Base-by-base conservation (phyloP, 2,888 invertebrate genomes). In the Ischnus inquisitorius region DNA sequence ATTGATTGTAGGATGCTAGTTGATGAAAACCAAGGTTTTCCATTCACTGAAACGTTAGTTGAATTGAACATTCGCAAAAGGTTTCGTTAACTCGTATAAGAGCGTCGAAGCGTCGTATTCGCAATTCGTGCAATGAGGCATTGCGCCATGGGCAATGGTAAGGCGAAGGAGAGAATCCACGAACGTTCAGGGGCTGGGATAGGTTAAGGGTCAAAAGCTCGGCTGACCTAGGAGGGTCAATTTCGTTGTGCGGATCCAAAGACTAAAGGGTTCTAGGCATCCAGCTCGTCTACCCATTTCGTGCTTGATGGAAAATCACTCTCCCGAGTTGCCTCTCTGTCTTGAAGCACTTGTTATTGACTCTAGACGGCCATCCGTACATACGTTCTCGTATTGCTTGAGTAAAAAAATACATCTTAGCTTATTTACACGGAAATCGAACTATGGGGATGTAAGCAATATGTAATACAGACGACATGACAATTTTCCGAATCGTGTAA, bases 51-150 rank as follows among this genome's bases (percentile, higher is more conserved):
- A 79, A 71, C 75, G 54, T 83, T 83, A 60, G 68, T 60, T 83
- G 79, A 46, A 46, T 69, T 71, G 34, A 62, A 74, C 68, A 67
- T 10, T 39, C 64, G 16, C 79, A 79, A 83, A 79, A 83, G 69
- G 83, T 69, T 89, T 90, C 89, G 89, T 90, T 92, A n/a, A 92
- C 91, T 90, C 89, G 90, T 88, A 88, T 88, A 87, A 88, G 84
- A 84, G 89, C 88, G 86, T 87, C 86, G 87, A 87, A 89, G 88
- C 87, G 80, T 88, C 89, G 90, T 87, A 89, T 91, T 91, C 88
- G 89, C 88, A 88, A 89, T 91, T 85, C 85, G 83, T 85, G 88
- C 91, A 90, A 90, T 90, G 88, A 89, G 90, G 64, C 71, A 77
- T 84, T 75, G 81, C 81, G 75, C 81, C 81, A 79, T 46, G 71